phyloP scores from a whole-genome alignment of 2,888 invertebrate species.

The Linnaemya tessellans region DNA sequence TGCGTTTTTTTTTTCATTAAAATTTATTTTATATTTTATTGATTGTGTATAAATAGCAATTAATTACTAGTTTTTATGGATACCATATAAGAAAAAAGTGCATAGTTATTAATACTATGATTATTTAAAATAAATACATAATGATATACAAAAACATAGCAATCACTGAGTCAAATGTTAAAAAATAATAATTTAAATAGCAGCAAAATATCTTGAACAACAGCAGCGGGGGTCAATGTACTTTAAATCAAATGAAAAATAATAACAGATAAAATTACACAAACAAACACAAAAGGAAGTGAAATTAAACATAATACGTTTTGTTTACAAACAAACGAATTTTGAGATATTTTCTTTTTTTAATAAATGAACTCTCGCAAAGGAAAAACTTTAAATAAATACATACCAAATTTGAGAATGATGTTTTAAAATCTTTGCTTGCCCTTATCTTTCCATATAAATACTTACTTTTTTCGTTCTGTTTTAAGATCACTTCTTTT shows the following conservation, averaged over 20 bases:
- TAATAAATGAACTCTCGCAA: background rate
- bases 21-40: background rate
- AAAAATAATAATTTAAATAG: background rate
- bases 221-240: slow-evolving; percentile 32
- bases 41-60: background rate
- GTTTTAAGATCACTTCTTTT: background rate
- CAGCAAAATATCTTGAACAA: slow-evolving; percentile 4
- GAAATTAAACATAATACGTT: slow-evolving; percentile 37
- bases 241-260: slow-evolving; percentile 24
- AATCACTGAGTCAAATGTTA: slow-evolving; percentile 1
- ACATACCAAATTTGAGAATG: background rate
- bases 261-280: slow-evolving; percentile 24
- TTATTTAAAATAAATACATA: slow-evolving; percentile 13
- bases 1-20: background rate
- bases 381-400: background rate
- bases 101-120: slow-evolving; percentile 6
- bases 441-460: background rate
- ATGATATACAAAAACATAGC: background rate
- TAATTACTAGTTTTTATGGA: background rate
- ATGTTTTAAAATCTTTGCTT: background rate
- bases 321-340: slow-evolving; percentile 59
- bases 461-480: background rate
- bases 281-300: background rate
- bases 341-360: slow-evolving; percentile 17
- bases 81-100: background rate